Base-by-base conservation (phyloP, 2,888 invertebrate species). In the Apotomis betuletana region DNA sequence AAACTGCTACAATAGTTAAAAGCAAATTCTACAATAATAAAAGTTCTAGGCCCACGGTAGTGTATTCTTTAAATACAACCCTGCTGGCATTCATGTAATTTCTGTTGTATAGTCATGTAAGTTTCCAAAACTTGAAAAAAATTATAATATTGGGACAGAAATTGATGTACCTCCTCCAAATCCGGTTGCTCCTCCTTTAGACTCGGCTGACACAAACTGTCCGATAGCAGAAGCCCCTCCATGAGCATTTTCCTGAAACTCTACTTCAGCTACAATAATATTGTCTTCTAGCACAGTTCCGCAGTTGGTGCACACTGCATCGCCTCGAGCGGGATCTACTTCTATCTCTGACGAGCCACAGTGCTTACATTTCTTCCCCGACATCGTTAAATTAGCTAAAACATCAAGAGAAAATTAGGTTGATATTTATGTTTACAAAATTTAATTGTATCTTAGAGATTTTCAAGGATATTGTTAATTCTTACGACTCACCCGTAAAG, bases 211-310 rank as follows among this genome's bases (percentile, higher is more conserved):
- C 0, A 98, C 98, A 91, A 98, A 99, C 86, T 98, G 98, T 44
- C 99, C 99, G 76, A 99, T 95, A 13, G 98, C 97, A 74, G 96
- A 96, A 63, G 96, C 95, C 9, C 96, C 97, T 41, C 99, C 99
- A 84, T 96, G 96, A 8, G 97, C 96, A 84, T 96, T 96, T 87
- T 99, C 99, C 88, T 98, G 97, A 85, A 99, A 99, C 87, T 98
- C 98, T 55, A 99, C 96, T 88, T 99, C 99, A 3, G 98, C 97
- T 38, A 99, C 99, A 83, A 99, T 99, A 69, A 98, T 96, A 81
- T 97, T 98, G 84, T 99, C 98, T 87, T 99, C 99, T 13, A 99
- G 92, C 1, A 99, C 99, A 6, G 97, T 96, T 41, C 99, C 99
- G 91, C 99, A 99, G 84, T 96, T 96, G 41, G 97, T 99, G 88